These are phyloP conservation scores for Harpagoxenus sublaevis DNA, from an alignment of 2,888 invertebrate species.

Conservation along the genomic window DNA sequence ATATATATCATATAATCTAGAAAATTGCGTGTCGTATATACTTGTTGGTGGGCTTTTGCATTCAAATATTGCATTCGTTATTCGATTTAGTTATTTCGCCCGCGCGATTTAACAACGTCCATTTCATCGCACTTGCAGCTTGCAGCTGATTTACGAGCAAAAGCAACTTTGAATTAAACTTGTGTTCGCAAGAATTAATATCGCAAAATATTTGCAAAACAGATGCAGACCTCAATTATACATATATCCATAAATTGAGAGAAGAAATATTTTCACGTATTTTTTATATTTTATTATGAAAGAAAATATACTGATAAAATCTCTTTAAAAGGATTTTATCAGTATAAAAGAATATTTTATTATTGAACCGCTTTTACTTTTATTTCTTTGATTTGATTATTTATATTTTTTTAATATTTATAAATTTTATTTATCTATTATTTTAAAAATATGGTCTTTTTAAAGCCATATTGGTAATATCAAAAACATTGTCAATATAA, in stretches of 20 bases:
- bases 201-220: slow-evolving; percentile 4
- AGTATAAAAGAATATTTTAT: neutral
- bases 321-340: neutral
- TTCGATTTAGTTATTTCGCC: slow-evolving; percentile 16
- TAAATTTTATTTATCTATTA: slow-evolving; percentile 12
- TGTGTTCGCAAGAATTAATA: neutral
- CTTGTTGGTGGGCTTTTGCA: neutral
- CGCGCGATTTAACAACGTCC: slow-evolving; percentile 29
- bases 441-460: slow-evolving; percentile 13
- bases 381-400: neutral
- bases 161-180: slow-evolving; percentile 4
- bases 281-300: neutral
- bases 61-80: slow-evolving; percentile 42
- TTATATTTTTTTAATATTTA: neutral
- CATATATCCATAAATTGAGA: neutral
- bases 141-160: neutral
- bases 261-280: neutral
- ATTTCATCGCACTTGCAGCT: slow-evolving; percentile 2
- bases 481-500: neutral
- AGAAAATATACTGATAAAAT: neutral
- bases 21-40: slow-evolving; percentile 11
- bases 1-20: neutral
- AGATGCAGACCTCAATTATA: neutral
- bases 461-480: neutral
- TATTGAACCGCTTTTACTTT: neutral